phyloP scores from a whole-genome alignment of 1,140 invertebrate genomes.

The Sesamia nonagrioides region DNA sequence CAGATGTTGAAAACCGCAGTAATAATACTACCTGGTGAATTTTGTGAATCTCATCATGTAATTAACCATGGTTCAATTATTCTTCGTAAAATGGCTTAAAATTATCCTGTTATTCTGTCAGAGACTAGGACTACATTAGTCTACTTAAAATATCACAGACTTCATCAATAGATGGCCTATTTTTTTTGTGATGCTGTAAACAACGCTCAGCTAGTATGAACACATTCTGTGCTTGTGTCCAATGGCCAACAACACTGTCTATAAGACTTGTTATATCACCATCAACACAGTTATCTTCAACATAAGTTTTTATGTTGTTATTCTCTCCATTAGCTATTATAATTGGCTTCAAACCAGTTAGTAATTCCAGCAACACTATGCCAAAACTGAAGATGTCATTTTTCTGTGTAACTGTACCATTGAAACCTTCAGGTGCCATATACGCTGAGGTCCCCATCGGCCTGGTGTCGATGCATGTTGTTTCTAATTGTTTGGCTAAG shows the following conservation, averaged over 20 bases:
- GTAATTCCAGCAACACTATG: conserved; percentile 91
- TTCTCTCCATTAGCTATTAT: conserved; percentile 76
- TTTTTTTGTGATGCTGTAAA: conserved; percentile 65
- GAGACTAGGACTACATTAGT: conserved; percentile 12
- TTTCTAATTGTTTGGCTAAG: conserved; percentile 88
- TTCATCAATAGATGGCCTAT: conserved; percentile 71
- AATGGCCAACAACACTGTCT: conserved; percentile 65
- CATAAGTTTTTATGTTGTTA: conserved; percentile 76
- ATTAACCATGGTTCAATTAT: too few species aligned
- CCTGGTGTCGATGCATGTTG: conserved; percentile 86
- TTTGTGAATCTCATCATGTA: too few species aligned
- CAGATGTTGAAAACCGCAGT: too few species aligned
- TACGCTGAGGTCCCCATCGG: conserved; percentile 92
- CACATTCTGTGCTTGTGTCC: conserved; percentile 72
- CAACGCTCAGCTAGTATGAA: conserved; percentile 71
- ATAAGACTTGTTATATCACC: conserved; percentile 67
- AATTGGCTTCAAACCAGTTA: conserved; percentile 90
- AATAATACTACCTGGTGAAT: too few species aligned
- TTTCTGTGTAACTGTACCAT: conserved; percentile 91
- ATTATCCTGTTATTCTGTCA: too few species aligned
- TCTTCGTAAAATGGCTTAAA: too few species aligned
- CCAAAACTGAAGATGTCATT: conserved; percentile 93
- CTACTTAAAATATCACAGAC: conserved; percentile 66
- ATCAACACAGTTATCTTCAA: conserved; percentile 67
- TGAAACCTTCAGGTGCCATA: conserved; percentile 92